Base-by-base conservation (phyloP, 2,888 invertebrate species). In the Phyllotreta cruciferae region DNA sequence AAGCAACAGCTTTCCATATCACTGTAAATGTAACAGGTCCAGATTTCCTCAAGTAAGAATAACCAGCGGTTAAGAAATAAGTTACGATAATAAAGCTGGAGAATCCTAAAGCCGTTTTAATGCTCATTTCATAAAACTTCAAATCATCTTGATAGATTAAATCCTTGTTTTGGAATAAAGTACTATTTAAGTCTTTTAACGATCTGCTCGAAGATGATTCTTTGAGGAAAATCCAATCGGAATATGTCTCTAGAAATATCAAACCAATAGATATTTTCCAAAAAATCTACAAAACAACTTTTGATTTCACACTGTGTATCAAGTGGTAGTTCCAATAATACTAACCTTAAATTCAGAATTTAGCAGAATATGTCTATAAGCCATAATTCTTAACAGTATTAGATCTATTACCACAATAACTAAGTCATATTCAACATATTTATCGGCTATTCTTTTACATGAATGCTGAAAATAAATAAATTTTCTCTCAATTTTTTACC, bases 351-450 rank as follows among this genome's bases (percentile, higher is more conserved):
- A 91, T 52, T 88, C 83, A 6, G 89, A 88, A 78, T 96, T 96
- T 71, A 89, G 90, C 8, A 96, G 82, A 37, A 95, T 84, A 82
- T 96, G 96, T 37, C 94, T 84, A 77, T 93, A 94, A 0, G 94
- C 95, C 73, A 88, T 87, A 64, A 87, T 88, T 45, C 92, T 91
- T 71, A 96, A 85, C 8, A 96, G 81, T 35, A 96, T 85, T 34
- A 94, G 83, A 80, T 96, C 96, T 64, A 96, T 90, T 74, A 93
- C 86, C 0, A 94, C 89, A 69, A 96, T 90, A 0, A 93, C 90
- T n/a, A 89, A 86, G 76, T 96, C 96, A 79, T 92, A 94, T 81
- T 96, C 96, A 64, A 96, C 89, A 77, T 96, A 96, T 78, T 94
- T 94, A 79, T 96, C 96, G 0, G 93, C 92, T 9, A 90, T 80